Conservation (phyloP, 2,888 invertebrate genomes). For the Leptodirus hochenwartii region DNA sequence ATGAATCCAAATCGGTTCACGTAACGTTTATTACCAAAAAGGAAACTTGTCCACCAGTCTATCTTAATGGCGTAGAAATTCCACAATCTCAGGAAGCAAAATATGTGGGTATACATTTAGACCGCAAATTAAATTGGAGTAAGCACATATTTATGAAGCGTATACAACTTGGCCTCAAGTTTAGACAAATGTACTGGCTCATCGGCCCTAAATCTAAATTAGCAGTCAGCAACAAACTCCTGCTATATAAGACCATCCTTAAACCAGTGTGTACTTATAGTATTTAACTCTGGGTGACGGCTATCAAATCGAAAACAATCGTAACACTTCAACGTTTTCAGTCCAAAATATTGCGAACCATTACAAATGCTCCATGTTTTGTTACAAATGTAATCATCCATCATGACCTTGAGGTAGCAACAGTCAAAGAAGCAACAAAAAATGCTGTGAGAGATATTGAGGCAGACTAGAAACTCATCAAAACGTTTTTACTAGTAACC, state of each 20-base stretch:
- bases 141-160: constrained; percentile 4
- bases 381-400: too few species aligned
- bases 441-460: too few species aligned
- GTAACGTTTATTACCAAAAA: constrained; percentile 3
- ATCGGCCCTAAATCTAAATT: constrained; percentile 4
- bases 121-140: constrained; percentile 4
- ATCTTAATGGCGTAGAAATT: constrained; percentile 1
- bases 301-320: too few species aligned
- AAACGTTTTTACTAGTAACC: too few species aligned
- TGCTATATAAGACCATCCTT: constrained; percentile 4
- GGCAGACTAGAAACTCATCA: too few species aligned
- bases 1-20: constrained; percentile 5
- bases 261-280: too few species aligned
- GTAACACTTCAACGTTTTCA: too few species aligned
- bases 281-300: too few species aligned
- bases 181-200: constrained; percentile 4
- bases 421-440: too few species aligned
- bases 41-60: constrained; percentile 4
- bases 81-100: constrained; percentile 3
- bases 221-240: not conserved
- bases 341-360: too few species aligned
- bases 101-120: constrained; percentile 2
- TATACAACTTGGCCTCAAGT: constrained; percentile 4
- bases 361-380: too few species aligned
- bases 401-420: too few species aligned